Conservation (phyloP, 2,797 vertebrate species). For the Podargus strigoides region DNA sequence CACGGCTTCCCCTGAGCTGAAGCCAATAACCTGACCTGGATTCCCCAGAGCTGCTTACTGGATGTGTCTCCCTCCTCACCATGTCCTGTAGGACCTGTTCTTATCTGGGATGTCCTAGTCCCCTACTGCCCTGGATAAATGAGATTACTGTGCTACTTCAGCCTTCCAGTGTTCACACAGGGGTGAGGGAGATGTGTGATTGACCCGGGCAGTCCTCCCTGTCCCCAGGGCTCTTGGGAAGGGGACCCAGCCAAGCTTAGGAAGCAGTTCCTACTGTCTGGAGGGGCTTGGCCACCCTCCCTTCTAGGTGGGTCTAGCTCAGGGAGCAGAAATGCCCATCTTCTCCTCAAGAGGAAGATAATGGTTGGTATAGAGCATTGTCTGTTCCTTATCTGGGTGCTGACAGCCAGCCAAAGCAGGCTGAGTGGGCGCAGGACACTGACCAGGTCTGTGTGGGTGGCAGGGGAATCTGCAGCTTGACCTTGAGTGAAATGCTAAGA, state of each 20-base stretch:
- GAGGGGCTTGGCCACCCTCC: neutral
- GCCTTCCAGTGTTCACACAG: neutral
- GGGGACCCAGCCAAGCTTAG: neutral
- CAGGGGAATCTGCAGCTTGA: neutral
- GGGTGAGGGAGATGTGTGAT: neutral
- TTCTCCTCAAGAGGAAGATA: neutral
- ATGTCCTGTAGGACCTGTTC: neutral
- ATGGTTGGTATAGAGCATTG: neutral
- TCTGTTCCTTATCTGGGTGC: neutral
- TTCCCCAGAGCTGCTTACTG: neutral
- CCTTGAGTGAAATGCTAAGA: neutral
- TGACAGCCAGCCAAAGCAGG: neutral
- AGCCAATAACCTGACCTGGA: neutral
- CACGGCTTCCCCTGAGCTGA: neutral
- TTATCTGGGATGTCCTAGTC: neutral
- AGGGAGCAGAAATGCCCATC: neutral
- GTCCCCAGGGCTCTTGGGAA: neutral
- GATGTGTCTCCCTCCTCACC: neutral
- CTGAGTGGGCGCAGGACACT: neutral
- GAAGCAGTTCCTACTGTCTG: neutral
- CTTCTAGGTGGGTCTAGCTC: neutral
- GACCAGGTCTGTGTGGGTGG: neutral
- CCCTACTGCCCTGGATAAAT: neutral
- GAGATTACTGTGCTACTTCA: neutral
- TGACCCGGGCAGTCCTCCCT: neutral